Percentiles rank a stretch among this genome's conserved stretches.
Evolutionary conservation across 1,140 invertebrate genomes (phyloP).

Genomic region (Heliconius hermathena): DNA sequence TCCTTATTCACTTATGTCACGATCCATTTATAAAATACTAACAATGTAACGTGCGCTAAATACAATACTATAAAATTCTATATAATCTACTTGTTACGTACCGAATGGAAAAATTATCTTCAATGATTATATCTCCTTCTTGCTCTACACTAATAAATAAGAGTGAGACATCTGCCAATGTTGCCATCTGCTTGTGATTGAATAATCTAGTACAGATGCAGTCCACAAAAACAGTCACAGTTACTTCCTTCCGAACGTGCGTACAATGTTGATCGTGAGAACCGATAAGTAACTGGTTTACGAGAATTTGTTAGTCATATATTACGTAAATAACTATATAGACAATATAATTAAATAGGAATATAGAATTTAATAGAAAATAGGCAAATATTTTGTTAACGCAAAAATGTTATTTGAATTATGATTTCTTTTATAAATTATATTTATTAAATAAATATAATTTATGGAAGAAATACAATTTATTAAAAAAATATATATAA

Average conservation of each 20-base stretch:
- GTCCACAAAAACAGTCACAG: conserved; percentile 29
- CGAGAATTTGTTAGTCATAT: background rate
- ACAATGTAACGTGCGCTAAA: conserved; percentile 30
- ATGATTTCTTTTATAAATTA: too few relatives aligned
- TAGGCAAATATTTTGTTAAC: too few relatives aligned
- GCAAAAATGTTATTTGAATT: too few relatives aligned
- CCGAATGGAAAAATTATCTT: conserved; percentile 18
- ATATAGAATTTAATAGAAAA: background rate
- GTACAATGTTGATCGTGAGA: conserved; percentile 27
- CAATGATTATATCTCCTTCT: conserved; percentile 15
- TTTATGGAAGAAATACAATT: too few relatives aligned
- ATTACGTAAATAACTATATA: background rate
- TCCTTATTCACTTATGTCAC: conserved; percentile 25
- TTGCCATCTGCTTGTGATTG: conserved; percentile 5
- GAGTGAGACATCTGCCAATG: conserved; percentile 7
- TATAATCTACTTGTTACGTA: conserved; percentile 24
- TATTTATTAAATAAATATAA: too few relatives aligned
- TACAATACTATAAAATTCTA: conserved; percentile 27
- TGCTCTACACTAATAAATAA: conserved; percentile 16
- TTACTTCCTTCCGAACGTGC: conserved; percentile 37
- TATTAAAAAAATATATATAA: too few relatives aligned
- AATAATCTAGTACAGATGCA: conserved; percentile 40
- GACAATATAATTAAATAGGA: background rate
- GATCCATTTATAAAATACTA: conserved; percentile 32
- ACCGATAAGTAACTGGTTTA: conserved; percentile 9